Evolutionary conservation across 2,888 invertebrate genomes (phyloP), one percentile per base, ranked within the genome.

Genomic region (Andrena bicolor): DNA sequence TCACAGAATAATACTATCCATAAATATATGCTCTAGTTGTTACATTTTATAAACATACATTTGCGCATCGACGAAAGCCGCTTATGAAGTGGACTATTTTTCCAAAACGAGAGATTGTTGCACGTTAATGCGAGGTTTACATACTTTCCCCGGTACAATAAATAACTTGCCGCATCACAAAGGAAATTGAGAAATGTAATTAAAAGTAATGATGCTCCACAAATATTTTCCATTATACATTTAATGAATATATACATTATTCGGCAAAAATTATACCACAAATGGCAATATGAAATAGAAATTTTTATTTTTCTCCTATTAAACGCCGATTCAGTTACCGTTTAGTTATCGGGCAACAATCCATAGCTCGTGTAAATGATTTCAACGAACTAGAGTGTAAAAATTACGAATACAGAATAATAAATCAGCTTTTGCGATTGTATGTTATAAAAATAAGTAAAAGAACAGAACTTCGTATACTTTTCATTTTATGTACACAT

Each of bases 11-110:
- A 13, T 69, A 35, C 26, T 16, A 64, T 58, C 8, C 28, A 13
- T 61, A 35, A 64, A 71, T 76, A 26, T 53, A 23, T 41, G 23
- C 7, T 74, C 10, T 73, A 66, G 2, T 66, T 53, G 53, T 61
- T 51, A 73, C 20, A 10, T 68, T 61, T 73, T 51, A 49, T 75
- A 79, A n/a, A 7, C 13, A 60, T 70, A 35, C 28, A 13, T 69
- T 48, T n/a, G 26, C 56, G 32, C 23, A 49, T 53, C 5, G 7
- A 49, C 16, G 13, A 13, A 13, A 56, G 1, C 26, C 8, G 32
- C 10, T 64, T 69, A 63, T 28, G 66, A 74, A 68, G 63, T 26
- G 23, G 20, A 69, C 32, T 53, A 53, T 41, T 13, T 68, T 35
- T 41, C 28, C 16, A 48, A n/a, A 35, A 13, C 20, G 13, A 63